Evolutionary conservation across 2,888 invertebrate species (phyloP).

Genomic region (Drepana falcataria): DNA sequence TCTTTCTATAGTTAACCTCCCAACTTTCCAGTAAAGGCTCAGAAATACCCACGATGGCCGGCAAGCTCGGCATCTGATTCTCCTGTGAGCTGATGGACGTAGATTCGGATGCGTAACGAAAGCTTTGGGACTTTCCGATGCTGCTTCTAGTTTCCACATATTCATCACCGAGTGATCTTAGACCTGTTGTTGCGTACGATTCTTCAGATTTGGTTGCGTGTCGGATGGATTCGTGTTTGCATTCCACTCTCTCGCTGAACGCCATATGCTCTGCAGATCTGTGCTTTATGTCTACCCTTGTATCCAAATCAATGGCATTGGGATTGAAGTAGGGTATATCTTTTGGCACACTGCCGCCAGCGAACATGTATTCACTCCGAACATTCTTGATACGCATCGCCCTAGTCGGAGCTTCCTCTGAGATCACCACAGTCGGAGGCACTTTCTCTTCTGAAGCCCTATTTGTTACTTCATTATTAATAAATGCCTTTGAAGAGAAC

Average conservation of each 20-base stretch:
- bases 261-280: constrained; percentile 61
- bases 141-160: constrained; percentile 73
- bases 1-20: constrained; percentile 73
- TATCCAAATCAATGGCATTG: constrained; percentile 53
- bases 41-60: constrained; percentile 72
- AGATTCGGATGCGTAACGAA: constrained; percentile 79
- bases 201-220: constrained; percentile 54
- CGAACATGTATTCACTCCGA: constrained; percentile 56
- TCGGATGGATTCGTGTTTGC: constrained; percentile 49
- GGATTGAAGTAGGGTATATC: constrained; percentile 65
- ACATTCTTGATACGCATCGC: constrained; percentile 56
- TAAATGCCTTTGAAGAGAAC: constrained; percentile 63
- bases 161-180: constrained; percentile 67
- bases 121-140: constrained; percentile 85
- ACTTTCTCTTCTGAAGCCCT: constrained; percentile 47
- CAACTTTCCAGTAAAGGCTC: constrained; percentile 73
- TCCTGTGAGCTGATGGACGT: constrained; percentile 70
- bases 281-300: constrained; percentile 62
- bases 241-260: constrained; percentile 51
- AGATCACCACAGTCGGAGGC: constrained; percentile 45
- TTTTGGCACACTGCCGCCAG: constrained; percentile 69
- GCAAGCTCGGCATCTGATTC: constrained; percentile 73
- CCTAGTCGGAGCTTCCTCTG: constrained; percentile 53
- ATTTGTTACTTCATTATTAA: constrained; percentile 52
- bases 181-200: constrained; percentile 51